A percentile compares a stretch with the other conserved stretches of the same genome.
Evolutionary conservation across 2,113 vertebrate genomes (phyloP).

Genomic region (Sylvilagus bachmani): DNA sequence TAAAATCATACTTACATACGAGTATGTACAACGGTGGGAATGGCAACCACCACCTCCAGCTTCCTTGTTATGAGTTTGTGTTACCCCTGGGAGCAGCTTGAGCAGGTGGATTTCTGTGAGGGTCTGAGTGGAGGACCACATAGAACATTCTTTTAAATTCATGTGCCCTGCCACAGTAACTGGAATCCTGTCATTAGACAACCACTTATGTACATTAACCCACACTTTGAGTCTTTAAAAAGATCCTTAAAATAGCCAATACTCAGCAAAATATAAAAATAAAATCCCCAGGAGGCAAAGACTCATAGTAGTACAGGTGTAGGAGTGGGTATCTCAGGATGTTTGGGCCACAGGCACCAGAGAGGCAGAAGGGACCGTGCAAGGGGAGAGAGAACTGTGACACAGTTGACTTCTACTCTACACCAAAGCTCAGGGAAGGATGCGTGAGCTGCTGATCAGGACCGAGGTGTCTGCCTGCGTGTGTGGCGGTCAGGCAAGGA

Average conservation of each 20-base stretch:
- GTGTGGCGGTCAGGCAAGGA: background rate
- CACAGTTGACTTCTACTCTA: background rate
- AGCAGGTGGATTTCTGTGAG: background rate
- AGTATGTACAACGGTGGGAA: too few relatives aligned
- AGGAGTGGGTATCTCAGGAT: background rate
- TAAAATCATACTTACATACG: too few relatives aligned
- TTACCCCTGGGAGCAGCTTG: background rate
- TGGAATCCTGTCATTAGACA: constrained; percentile 8
- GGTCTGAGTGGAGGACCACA: background rate
- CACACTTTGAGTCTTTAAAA: constrained; percentile 29
- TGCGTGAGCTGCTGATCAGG: background rate
- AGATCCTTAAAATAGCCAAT: background rate
- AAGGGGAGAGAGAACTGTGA: background rate
- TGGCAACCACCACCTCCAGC: background rate
- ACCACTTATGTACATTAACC: background rate
- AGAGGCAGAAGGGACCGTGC: background rate
- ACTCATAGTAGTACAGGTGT: background rate
- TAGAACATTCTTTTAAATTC: background rate
- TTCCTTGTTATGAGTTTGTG: constrained; percentile 24
- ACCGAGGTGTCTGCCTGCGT: background rate
- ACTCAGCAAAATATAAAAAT: background rate
- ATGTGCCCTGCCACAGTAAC: background rate
- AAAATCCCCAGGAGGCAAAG: background rate
- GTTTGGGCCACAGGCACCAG: too few relatives aligned
- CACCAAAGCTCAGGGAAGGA: background rate